Evolutionary conservation across 37 sponge, comb jelly and placozoan genomes (phyloP), one percentile per base, ranked within the genome.

Genomic region (Axinella damicornis): DNA sequence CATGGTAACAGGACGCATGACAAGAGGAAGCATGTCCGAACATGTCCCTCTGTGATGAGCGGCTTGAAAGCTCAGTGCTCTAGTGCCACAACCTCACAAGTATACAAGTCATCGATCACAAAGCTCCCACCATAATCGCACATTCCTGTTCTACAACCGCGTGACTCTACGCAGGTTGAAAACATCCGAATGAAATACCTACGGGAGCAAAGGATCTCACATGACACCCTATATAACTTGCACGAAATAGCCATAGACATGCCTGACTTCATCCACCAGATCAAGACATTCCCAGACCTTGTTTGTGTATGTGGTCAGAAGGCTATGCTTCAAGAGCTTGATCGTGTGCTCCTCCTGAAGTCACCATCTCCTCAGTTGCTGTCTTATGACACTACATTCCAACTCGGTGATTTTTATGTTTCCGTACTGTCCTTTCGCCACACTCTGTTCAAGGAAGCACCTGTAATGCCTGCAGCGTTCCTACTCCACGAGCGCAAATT

Each of bases 351-450:
- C 22, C 36, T 77, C 19, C 22, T 77, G 21, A 58, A 85, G 41
- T 85, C 86, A 55, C 78, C 72, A 16, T 85, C 86, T 33, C 75
- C 86, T 36, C 86, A 85, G 71, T 61, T 85, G 46, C 25, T 85
- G 41, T 65, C 78, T 40, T 85, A 85, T 53, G 86, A 77, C 78
- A 85, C 86, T 24, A 85, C 86, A 52, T 85, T 85, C 53, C 68
- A 85, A 35, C 58, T 85, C 19, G 86, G 86, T 30, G 86, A 85
- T 77, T 85, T 76, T 73, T 85, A 66, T 85, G 78, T 85, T 24
- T 85, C 86, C 11, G 52, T 63, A 54, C 70, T 85, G 22, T 22
- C 77, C 27, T 85, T 85, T 38, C 73, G 86, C 24, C 86, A 85
- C 86, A 85, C 78, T 53, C 78, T 85, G 5, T 85, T 85, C 61